Percentiles rank a stretch among this genome's conserved stretches.
phyloP scores from a whole-genome alignment of 2,797 vertebrate species.

The Rhodeus uyekii region DNA sequence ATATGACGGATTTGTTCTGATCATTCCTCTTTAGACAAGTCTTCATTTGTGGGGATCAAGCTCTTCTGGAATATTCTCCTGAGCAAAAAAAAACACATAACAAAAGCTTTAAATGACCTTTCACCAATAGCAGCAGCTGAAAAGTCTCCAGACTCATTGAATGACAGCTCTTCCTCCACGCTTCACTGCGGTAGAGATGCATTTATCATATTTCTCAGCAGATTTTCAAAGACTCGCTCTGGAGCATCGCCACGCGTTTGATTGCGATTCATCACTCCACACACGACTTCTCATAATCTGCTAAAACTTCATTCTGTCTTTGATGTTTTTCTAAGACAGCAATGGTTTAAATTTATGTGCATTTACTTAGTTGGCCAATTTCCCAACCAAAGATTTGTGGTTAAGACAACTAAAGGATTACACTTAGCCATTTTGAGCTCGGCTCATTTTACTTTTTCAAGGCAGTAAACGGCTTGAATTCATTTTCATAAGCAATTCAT shows the following conservation, averaged over 20 bases:
- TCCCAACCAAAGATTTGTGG: neutral
- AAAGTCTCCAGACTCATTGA: too few species aligned
- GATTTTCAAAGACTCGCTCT: neutral
- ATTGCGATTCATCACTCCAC: neutral
- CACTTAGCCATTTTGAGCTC: neutral
- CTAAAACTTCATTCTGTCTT: neutral
- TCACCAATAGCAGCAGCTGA: too few species aligned
- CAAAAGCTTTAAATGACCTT: too few species aligned
- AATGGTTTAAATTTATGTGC: too few species aligned
- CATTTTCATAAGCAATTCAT: neutral
- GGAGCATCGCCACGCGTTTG: neutral
- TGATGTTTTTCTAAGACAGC: neutral
- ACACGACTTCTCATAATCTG: neutral
- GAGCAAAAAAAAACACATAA: too few species aligned
- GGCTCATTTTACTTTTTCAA: neutral
- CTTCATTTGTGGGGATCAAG: too few species aligned
- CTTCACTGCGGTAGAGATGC: neutral
- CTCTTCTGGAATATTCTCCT: accelerated
- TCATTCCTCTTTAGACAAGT: too few species aligned
- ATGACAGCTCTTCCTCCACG: neutral
- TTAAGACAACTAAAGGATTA: neutral
- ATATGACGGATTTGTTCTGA: too few species aligned
- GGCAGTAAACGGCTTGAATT: neutral
- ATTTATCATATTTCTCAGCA: neutral
- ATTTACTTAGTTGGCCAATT: neutral